Base-by-base conservation (phyloP, 2,888 invertebrate species). In the Eueremaeus valkanovi region DNA sequence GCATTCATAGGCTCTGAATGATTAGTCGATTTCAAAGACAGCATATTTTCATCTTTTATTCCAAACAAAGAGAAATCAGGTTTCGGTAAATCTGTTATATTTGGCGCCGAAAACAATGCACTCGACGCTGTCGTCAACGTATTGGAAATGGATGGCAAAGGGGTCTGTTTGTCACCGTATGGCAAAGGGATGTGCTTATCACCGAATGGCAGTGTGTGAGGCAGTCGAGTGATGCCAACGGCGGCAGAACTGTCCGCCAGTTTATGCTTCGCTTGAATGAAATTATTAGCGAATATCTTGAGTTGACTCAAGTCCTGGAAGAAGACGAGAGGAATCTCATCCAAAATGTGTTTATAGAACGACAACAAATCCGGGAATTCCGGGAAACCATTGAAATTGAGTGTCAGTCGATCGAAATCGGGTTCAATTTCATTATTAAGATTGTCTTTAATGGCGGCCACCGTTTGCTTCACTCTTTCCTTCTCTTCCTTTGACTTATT, bases 31-130 rank as follows among this genome's bases (percentile, higher is more conserved):
- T 21, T 27, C 18, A 27, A 24, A 21, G 55, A 13, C 55, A 55
- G 8, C 13, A 18, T 6, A 24, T 55, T 55, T n/a, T 49, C 21
- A 49, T 49, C 16, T 9, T 49, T 49, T n/a, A n/a, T n/a, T n/a
- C n/a, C n/a, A 49, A 51, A 51, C 5, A 51, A 21, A 51, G 51
- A 51, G 29, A 58, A 58, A 5, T 58, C 58, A 58, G 58, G 58
- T 58, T 58, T 58, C 27, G 58, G 58, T 58, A 29, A 58, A 21
- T 58, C 58, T 24, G 58, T 5, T 27, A 58, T 24, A 6, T 58
- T 58, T 24, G 58, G 58, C 9, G 58, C 27, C 8, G 58, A 11
- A 11, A 24, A 24, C 3, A 29, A 58, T 18, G 27, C 6, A 16
- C 3, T 45, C 18, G 45, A 3, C 21, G 3, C 5, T 24, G 58